phyloP scores from a whole-genome alignment of 2,888 invertebrate species.

The Acleris holmiana region DNA sequence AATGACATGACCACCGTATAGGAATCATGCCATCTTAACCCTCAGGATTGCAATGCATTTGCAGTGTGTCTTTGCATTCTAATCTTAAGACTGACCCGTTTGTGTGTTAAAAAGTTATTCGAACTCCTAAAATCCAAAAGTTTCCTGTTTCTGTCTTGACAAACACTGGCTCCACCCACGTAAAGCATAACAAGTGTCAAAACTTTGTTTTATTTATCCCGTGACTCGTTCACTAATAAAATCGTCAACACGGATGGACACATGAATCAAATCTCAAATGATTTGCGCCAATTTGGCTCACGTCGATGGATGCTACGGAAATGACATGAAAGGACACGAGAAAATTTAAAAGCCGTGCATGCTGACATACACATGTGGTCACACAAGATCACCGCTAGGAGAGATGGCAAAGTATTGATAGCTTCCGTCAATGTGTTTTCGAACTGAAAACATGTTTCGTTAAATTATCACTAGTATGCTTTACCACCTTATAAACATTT shows the following conservation, averaged over 20 bases:
- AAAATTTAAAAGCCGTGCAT: conserved; percentile 9
- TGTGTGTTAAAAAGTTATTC: neutral
- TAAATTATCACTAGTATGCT: too few relatives aligned
- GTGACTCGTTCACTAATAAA: conserved; percentile 16
- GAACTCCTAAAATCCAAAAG: neutral
- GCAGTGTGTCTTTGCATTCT: too few relatives aligned
- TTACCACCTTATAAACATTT: too few relatives aligned
- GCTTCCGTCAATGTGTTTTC: too few relatives aligned
- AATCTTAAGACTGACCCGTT: too few relatives aligned
- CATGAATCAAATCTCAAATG: conserved; percentile 27
- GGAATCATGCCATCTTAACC: too few relatives aligned
- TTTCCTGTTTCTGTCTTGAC: neutral
- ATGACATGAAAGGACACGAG: conserved; percentile 29
- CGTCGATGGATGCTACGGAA: conserved; percentile 20
- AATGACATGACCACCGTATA: too few relatives aligned
- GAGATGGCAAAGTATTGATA: too few relatives aligned
- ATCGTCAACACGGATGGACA: conserved; percentile 25
- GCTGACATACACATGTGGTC: conserved; percentile 1
- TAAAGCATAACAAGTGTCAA: conserved; percentile 11
- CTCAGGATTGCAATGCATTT: too few relatives aligned
- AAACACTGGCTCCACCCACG: conserved; percentile 16
- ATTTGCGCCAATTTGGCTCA: conserved; percentile 19
- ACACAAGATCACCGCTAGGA: too few relatives aligned
- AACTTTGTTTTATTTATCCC: conserved; percentile 7
- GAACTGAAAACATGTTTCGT: too few relatives aligned